phyloP scores from a whole-genome alignment of 2,113 vertebrate genomes.

The Sclerurus mexicanus region DNA sequence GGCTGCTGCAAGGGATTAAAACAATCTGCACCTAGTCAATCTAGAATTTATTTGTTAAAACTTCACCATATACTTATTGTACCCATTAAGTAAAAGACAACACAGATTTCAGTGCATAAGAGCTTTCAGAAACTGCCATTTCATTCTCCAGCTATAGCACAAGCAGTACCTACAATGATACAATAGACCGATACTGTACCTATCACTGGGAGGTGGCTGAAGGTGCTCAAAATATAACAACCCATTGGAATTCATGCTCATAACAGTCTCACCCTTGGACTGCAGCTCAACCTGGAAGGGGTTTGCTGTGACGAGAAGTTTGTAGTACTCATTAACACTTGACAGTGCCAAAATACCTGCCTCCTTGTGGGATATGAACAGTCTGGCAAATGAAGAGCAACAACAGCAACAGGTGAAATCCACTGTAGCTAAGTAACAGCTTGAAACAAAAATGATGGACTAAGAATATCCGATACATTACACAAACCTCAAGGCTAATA shows the following conservation, averaged over 20 bases:
- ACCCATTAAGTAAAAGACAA: background rate
- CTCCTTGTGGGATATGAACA: conserved; percentile 71
- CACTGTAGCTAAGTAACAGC: background rate
- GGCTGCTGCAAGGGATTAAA: background rate
- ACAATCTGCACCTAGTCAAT: background rate
- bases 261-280: conserved; percentile 72
- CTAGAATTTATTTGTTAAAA: background rate
- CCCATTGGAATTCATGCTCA: conserved; percentile 84
- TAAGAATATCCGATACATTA: background rate
- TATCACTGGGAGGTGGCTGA: conserved; percentile 68
- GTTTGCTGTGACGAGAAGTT: conserved; percentile 70
- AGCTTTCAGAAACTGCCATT: background rate
- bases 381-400: conserved; percentile 68
- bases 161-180: background rate
- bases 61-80: background rate
- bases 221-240: conserved; percentile 87
- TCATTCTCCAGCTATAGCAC: background rate
- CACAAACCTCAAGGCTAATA: background rate
- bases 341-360: conserved; percentile 71
- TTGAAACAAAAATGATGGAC: background rate
- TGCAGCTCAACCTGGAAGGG: conserved; percentile 85
- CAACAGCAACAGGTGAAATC: background rate
- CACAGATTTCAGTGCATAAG: background rate
- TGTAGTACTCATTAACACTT: conserved; percentile 70
- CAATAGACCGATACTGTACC: conserved; percentile 2